Evolutionary conservation across 1,140 invertebrate genomes (phyloP).

Genomic region (Drosophila cardini): DNA sequence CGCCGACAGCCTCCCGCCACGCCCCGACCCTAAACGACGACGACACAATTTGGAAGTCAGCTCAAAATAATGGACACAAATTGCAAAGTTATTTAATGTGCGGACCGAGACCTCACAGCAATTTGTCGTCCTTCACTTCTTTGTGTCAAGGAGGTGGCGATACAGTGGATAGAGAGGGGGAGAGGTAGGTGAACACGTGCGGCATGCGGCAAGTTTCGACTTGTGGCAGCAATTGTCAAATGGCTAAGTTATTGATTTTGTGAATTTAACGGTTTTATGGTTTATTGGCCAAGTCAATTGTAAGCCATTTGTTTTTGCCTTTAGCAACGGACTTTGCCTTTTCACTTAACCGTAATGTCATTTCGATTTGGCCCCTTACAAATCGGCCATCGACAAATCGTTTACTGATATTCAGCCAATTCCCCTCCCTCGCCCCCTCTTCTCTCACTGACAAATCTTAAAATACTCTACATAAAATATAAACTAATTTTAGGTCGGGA

Average conservation of each 20-base stretch:
- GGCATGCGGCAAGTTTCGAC: conserved; percentile 19
- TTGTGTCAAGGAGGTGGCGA: no score
- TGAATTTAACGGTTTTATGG: conserved; percentile 77
- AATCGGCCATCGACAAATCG: conserved; percentile 48
- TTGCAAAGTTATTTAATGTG: conserved; percentile 81
- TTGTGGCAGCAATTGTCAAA: conserved; percentile 57
- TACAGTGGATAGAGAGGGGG: background rate
- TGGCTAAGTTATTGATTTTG: conserved; percentile 72
- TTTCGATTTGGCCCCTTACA: conserved; percentile 64
- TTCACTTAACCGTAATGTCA: conserved; percentile 72
- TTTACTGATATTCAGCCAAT: background rate
- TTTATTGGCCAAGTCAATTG: conserved; percentile 77
- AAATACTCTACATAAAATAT: background rate
- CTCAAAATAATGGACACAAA: conserved; percentile 80
- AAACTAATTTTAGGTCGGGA: background rate
- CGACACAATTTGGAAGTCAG: conserved; percentile 52
- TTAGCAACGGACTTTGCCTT: conserved; percentile 46
- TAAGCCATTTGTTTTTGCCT: conserved; percentile 67
- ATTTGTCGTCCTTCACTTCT: conserved; percentile 74
- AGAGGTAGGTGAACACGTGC: background rate
- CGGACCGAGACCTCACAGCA: conserved; percentile 65
- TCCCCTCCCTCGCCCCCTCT: background rate
- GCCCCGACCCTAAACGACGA: background rate
- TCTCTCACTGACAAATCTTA: conserved; percentile 31
- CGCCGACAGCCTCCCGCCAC: no score